A percentile compares a stretch with the other conserved stretches of the same genome.
Evolutionary conservation across 2,888 invertebrate species (phyloP).

Genomic region (Diaphora mendica): DNA sequence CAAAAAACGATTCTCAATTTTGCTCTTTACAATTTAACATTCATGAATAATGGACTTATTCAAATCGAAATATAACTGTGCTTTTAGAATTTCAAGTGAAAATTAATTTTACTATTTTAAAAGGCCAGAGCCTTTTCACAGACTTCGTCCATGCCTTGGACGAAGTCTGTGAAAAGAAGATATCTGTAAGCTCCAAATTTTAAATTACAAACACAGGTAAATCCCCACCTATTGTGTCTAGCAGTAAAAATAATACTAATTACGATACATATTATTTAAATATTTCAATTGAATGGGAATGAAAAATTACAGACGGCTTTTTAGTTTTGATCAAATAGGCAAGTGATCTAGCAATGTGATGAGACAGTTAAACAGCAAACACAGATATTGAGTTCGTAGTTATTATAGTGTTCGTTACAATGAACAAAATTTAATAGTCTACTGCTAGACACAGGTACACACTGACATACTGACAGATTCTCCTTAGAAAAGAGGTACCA

Average conservation of each 20-base stretch:
- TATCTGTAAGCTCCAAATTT: background rate
- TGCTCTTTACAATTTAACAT: constrained; percentile 8
- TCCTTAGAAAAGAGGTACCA: too few relatives aligned
- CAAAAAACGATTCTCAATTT: constrained; percentile 1
- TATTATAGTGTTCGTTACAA: too few relatives aligned
- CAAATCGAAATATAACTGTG: constrained; percentile 29
- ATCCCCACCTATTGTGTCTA: background rate
- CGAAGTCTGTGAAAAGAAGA: background rate
- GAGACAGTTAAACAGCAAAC: background rate
- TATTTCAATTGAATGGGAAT: background rate
- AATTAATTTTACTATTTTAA: constrained; percentile 4
- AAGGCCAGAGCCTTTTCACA: background rate
- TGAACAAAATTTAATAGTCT: too few relatives aligned
- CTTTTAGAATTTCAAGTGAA: constrained; percentile 14
- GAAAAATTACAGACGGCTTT: background rate
- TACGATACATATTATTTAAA: too few relatives aligned
- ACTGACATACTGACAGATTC: too few relatives aligned
- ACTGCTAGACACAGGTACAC: too few relatives aligned
- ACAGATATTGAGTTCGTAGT: background rate
- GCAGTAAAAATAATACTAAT: too few relatives aligned
- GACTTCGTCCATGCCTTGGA: too few relatives aligned
- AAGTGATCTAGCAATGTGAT: background rate
- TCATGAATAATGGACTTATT: constrained; percentile 31
- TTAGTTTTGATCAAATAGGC: background rate
- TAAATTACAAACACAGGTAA: background rate